These are phyloP conservation scores for Micoletzkya japonica DNA, from an alignment of 2,888 invertebrate species.

Conservation along the genomic window DNA sequence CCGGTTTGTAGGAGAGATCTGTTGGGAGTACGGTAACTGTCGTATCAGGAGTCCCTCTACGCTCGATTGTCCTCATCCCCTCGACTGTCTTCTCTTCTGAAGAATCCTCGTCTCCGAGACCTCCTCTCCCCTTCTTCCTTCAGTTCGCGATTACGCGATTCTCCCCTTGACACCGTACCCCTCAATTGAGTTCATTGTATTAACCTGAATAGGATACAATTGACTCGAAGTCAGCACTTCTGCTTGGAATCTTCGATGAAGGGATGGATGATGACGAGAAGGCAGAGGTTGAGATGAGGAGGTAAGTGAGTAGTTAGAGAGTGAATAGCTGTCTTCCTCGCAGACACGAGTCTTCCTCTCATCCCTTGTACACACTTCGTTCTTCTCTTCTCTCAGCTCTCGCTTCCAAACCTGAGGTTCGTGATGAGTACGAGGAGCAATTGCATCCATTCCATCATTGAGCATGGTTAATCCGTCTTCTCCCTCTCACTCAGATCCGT, in stretches of 20 bases:
- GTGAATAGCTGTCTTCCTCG: neutral
- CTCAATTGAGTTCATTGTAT: too few relatives aligned
- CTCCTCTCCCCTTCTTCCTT: neutral
- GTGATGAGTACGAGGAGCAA: too few relatives aligned
- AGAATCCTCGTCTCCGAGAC: too few relatives aligned
- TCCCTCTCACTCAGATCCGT: slow-evolving; percentile 1
- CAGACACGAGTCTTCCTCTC: neutral
- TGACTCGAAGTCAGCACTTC: slow-evolving; percentile 14
- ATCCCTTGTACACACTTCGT: slow-evolving; percentile 26
- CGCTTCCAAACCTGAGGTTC: slow-evolving; percentile 17
- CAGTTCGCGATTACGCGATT: neutral
- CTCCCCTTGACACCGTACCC: too few relatives aligned
- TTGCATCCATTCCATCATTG: too few relatives aligned
- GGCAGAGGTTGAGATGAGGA: slow-evolving; percentile 4
- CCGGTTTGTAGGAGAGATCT: too few relatives aligned
- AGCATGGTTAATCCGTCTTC: neutral
- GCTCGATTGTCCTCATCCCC: slow-evolving; percentile 15
- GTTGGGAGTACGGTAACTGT: too few relatives aligned
- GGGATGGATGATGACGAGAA: slow-evolving; percentile 5
- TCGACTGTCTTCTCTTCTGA: slow-evolving; percentile 12
- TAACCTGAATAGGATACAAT: neutral
- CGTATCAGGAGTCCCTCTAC: slow-evolving; percentile 8
- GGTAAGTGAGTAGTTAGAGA: neutral
- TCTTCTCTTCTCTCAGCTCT: slow-evolving; percentile 23
- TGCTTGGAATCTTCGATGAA: slow-evolving; percentile 23